Conservation (phyloP, 2,888 invertebrate species). For the Macrophya annulata region DNA sequence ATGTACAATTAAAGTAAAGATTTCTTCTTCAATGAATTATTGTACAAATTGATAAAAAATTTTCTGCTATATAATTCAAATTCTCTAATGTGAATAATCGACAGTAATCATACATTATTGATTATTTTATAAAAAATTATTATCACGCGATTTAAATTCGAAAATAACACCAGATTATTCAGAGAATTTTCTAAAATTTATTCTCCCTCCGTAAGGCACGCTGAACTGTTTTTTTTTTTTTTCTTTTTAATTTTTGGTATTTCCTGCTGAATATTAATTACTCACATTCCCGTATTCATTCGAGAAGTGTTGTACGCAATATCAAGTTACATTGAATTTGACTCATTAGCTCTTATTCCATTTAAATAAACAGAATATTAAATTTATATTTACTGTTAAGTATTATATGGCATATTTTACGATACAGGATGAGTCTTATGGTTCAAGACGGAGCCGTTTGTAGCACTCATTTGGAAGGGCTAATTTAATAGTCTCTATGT, state of each 20-base stretch:
- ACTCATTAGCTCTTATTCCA: slow-evolving; percentile 41
- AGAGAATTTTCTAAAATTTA: slow-evolving; percentile 1
- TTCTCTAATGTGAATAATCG: slow-evolving; percentile 4
- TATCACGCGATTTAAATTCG: slow-evolving; percentile 22
- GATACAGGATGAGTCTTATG: slow-evolving; percentile 75
- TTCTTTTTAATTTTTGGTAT: slow-evolving; percentile 35
- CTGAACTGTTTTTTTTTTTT: slow-evolving; percentile 24
- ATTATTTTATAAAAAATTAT: neutral
- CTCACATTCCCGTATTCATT: slow-evolving; percentile 40
- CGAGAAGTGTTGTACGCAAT: slow-evolving; percentile 56
- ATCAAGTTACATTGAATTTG: slow-evolving; percentile 33
- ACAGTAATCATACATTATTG: neutral
- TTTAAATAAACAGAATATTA: slow-evolving; percentile 35
- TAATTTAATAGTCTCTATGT: slow-evolving; percentile 90
- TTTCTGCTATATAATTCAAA: neutral
- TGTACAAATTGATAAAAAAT: slow-evolving; percentile 32
- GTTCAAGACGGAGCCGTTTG: slow-evolving; percentile 89
- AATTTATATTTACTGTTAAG: slow-evolving; percentile 50
- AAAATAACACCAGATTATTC: slow-evolving; percentile 32
- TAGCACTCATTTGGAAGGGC: slow-evolving; percentile 91
- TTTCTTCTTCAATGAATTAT: slow-evolving; percentile 42
- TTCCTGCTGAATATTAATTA: slow-evolving; percentile 42
- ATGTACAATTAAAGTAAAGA: slow-evolving; percentile 58
- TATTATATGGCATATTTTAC: slow-evolving; percentile 37
- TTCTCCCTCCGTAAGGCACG: slow-evolving; percentile 36